These are phyloP conservation scores for Pipa parva DNA, from an alignment of 2,113 vertebrate species.

Conservation along the genomic window DNA sequence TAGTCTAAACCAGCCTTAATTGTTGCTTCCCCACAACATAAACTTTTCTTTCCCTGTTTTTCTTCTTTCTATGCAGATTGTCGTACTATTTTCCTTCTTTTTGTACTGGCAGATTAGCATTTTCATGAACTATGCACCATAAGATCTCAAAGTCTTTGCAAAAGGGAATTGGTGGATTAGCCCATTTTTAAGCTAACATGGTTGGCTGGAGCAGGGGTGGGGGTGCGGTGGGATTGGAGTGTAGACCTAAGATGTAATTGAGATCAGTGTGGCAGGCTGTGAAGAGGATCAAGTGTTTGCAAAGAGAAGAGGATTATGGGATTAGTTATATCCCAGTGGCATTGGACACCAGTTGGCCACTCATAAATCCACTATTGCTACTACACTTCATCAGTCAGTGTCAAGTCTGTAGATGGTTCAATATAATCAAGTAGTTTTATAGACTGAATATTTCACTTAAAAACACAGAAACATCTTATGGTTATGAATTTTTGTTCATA, in stretches of 20 bases:
- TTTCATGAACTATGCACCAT: slow-evolving; percentile 26
- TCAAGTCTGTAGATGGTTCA: slow-evolving; percentile 7
- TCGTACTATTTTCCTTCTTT: not conserved
- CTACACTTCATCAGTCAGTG: slow-evolving; percentile 33
- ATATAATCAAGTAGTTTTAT: slow-evolving; percentile 1
- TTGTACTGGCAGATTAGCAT: not conserved
- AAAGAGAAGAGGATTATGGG: slow-evolving; percentile 38
- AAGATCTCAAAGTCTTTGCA: slow-evolving; percentile 16
- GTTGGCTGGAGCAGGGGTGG: slow-evolving; percentile 8
- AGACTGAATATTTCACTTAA: not conserved
- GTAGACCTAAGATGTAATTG: slow-evolving; percentile 23
- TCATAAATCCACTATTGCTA: slow-evolving; percentile 35
- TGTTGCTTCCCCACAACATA: too few species aligned
- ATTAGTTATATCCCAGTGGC: slow-evolving; percentile 33
- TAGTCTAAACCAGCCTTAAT: too few species aligned
- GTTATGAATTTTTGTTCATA: too few species aligned
- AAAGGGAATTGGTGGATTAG: slow-evolving; percentile 35
- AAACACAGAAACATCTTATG: not conserved
- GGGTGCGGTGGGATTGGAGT: not conserved
- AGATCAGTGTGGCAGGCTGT: slow-evolving; percentile 28
- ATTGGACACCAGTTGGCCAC: slow-evolving; percentile 40
- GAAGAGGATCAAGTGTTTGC: slow-evolving; percentile 37
- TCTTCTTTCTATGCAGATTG: not conserved
- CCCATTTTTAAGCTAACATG: slow-evolving; percentile 13
- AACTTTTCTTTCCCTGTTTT: not conserved